phyloP scores from a whole-genome alignment of 92 coral and sea anemone genomes.

The Diadumene lineata region DNA sequence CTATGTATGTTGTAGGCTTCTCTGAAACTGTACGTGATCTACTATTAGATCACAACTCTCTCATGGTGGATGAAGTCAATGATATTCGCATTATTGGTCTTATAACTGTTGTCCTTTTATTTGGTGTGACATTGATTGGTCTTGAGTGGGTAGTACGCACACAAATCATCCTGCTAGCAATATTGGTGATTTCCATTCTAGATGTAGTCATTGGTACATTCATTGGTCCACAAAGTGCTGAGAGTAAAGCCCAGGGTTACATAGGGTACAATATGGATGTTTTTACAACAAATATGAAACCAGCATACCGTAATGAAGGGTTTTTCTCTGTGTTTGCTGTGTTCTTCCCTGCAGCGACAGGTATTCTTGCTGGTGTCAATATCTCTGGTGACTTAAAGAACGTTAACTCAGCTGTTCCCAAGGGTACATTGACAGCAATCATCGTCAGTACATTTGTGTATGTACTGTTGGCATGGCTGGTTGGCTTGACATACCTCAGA shows the following conservation, averaged over 20 bases:
- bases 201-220: conserved; percentile 84
- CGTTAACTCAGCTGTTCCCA: conserved; percentile 88
- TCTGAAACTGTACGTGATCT: conserved; percentile 92
- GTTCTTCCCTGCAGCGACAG: conserved; percentile 97
- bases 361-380: conserved; percentile 96
- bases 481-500: conserved; percentile 73
- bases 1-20: conserved; percentile 97
- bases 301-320: conserved; percentile 71
- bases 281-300: conserved; percentile 67
- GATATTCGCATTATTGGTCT: conserved; percentile 96
- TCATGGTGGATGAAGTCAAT: conserved; percentile 82
- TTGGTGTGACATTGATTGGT: conserved; percentile 88
- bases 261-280: conserved; percentile 64
- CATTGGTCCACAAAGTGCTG: conserved; percentile 83
- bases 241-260: conserved; percentile 69
- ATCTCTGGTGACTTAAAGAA: conserved; percentile 92
- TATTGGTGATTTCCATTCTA: conserved; percentile 74
- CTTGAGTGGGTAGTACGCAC: conserved; percentile 95
- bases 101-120: conserved; percentile 70
- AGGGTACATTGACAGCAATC: conserved; percentile 90
- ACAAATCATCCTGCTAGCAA: conserved; percentile 72
- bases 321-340: conserved; percentile 96
- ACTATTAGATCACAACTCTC: conserved; percentile 62
- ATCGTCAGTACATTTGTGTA: conserved; percentile 85
- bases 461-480: conserved; percentile 79